These are phyloP conservation scores for Stegostoma tigrinum DNA, from an alignment of 2,113 vertebrate genomes.

Conservation along the genomic window DNA sequence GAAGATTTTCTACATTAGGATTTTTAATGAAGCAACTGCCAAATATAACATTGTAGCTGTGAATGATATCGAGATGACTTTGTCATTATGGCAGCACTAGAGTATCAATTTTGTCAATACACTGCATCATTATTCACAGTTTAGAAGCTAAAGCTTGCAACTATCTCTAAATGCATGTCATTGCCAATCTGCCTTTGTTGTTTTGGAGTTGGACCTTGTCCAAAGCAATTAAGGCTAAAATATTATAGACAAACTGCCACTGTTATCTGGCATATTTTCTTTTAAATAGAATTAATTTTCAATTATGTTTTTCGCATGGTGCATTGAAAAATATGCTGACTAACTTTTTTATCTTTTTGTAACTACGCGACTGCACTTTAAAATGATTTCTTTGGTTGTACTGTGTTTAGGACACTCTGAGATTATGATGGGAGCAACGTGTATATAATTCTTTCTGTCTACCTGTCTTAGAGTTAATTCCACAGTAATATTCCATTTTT, in stretches of 20 bases:
- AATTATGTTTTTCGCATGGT: not conserved
- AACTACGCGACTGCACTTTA: not conserved
- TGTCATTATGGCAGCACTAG: slow-evolving; percentile 14
- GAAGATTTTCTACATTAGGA: not conserved
- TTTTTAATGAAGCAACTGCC: not conserved
- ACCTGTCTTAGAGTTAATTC: not conserved
- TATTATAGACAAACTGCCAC: not conserved
- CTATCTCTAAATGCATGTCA: not conserved
- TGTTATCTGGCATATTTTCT: not conserved
- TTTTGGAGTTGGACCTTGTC: not conserved
- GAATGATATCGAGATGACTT: not conserved
- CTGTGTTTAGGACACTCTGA: not conserved
- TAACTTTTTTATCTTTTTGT: not conserved
- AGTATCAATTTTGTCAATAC: slow-evolving; percentile 6
- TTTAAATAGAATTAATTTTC: not conserved
- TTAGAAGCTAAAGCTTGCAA: not conserved
- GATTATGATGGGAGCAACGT: not conserved
- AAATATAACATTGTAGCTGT: not conserved
- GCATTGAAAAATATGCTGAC: not conserved
- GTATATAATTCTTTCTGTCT: not conserved
- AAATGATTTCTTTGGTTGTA: not conserved
- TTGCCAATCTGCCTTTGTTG: slow-evolving; percentile 22
- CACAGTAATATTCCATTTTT: not conserved
- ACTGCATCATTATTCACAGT: not conserved
- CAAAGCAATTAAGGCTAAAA: slow-evolving; percentile 16